A percentile compares a stretch with the other conserved stretches of the same genome.
phyloP scores from a whole-genome alignment of 2,888 invertebrate genomes.

The Parasteatoda lunata region DNA sequence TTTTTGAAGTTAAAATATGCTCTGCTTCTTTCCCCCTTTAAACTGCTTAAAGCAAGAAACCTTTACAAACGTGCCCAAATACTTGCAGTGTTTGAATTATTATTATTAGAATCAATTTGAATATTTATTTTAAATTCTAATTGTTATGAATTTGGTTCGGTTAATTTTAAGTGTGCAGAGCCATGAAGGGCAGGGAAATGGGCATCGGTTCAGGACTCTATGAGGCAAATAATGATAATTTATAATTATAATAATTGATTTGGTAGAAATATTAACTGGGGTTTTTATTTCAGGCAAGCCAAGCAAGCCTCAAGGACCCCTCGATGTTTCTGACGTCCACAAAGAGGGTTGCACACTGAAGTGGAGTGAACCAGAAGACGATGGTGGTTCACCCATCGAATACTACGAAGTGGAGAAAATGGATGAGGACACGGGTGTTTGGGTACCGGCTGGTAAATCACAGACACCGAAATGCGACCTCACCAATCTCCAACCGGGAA shows the following conservation, averaged over 20 bases:
- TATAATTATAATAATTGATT: not conserved
- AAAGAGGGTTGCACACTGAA: constrained; percentile 74
- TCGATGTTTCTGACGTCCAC: constrained; percentile 74
- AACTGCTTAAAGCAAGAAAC: too few species aligned
- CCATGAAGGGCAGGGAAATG: too few species aligned
- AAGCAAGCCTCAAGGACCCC: constrained; percentile 72
- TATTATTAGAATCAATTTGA: too few species aligned
- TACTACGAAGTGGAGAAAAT: constrained; percentile 74
- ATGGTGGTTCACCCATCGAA: constrained; percentile 73
- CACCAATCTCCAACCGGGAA: constrained; percentile 75
- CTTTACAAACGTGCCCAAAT: too few species aligned
- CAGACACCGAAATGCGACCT: constrained; percentile 73
- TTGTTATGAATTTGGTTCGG: too few species aligned
- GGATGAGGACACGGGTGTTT: constrained; percentile 74
- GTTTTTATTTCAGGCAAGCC: constrained; percentile 68
- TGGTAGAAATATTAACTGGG: not conserved
- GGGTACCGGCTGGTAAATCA: constrained; percentile 75
- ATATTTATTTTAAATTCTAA: too few species aligned
- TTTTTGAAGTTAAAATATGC: too few species aligned
- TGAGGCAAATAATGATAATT: not conserved
- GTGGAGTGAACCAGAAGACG: constrained; percentile 73
- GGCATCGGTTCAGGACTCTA: too few species aligned
- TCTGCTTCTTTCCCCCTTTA: too few species aligned
- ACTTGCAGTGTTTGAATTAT: too few species aligned
- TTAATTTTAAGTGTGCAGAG: too few species aligned